These are phyloP conservation scores for Alitta virens DNA, from an alignment of 2,888 invertebrate species.

Conservation along the genomic window DNA sequence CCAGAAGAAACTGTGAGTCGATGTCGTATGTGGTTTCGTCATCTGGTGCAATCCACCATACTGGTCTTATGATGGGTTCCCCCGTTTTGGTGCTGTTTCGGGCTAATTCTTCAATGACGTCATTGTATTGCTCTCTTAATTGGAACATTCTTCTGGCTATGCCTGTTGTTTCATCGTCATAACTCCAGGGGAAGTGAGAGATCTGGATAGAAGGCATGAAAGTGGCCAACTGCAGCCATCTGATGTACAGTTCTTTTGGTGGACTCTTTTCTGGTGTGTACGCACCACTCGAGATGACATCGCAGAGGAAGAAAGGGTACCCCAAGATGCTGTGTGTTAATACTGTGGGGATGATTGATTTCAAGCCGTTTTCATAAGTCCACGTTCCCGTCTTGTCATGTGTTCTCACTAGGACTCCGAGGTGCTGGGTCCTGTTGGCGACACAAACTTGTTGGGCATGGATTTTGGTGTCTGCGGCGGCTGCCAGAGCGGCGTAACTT, in stretches of 20 bases:
- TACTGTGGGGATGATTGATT: constrained; percentile 79
- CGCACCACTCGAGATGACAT: constrained; percentile 66
- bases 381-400: constrained; percentile 86
- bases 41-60: constrained; percentile 82
- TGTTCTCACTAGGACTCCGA: constrained; percentile 75
- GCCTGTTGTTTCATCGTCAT: constrained; percentile 32
- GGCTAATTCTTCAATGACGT: constrained; percentile 33
- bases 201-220: constrained; percentile 90
- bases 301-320: constrained; percentile 85
- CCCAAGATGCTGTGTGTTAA: constrained; percentile 58
- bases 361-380: constrained; percentile 72
- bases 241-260: constrained; percentile 54
- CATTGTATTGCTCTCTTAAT: constrained; percentile 36
- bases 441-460: constrained; percentile 79
- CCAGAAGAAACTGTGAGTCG: constrained; percentile 64
- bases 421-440: constrained; percentile 76
- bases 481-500: constrained; percentile 24
- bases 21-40: constrained; percentile 76
- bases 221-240: constrained; percentile 80
- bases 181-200: constrained; percentile 63
- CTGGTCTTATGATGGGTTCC: constrained; percentile 83
- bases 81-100: constrained; percentile 34
- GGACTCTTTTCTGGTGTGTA: constrained; percentile 25
- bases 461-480: constrained; percentile 31
- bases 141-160: constrained; percentile 30